These are phyloP conservation scores for Axis porcinus DNA, from an alignment of 2,113 vertebrate genomes.

Conservation along the genomic window DNA sequence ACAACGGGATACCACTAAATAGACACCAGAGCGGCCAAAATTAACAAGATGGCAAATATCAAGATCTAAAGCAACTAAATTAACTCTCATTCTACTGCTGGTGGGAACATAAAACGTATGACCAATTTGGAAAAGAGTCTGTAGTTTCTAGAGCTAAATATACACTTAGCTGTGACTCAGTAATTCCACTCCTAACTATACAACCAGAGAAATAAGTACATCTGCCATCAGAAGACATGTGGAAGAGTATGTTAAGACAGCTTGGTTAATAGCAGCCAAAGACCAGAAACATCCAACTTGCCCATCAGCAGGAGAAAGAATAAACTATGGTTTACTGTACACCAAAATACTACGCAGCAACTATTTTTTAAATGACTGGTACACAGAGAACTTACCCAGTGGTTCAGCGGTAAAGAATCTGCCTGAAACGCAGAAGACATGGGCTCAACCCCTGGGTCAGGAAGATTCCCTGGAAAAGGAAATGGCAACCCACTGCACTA, in stretches of 20 bases:
- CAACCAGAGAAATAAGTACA: background rate
- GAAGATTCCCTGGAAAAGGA: background rate
- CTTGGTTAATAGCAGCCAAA: background rate
- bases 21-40: background rate
- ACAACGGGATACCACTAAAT: background rate
- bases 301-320: background rate
- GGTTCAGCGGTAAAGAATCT: background rate
- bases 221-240: background rate
- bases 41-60: background rate
- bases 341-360: background rate
- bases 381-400: background rate
- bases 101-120: background rate
- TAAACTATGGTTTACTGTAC: background rate
- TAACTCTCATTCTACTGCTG: background rate
- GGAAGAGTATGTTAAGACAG: background rate
- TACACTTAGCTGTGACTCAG: background rate
- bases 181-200: background rate
- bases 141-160: background rate
- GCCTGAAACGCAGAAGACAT: background rate
- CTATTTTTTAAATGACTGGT: background rate
- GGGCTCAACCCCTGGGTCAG: background rate
- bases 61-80: background rate
- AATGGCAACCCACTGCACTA: background rate
- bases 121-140: background rate
- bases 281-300: background rate